A percentile compares a stretch with the other conserved stretches of the same genome.
Conservation (phyloP, 2,888 invertebrate genomes). For the Tortricodes alternella region DNA sequence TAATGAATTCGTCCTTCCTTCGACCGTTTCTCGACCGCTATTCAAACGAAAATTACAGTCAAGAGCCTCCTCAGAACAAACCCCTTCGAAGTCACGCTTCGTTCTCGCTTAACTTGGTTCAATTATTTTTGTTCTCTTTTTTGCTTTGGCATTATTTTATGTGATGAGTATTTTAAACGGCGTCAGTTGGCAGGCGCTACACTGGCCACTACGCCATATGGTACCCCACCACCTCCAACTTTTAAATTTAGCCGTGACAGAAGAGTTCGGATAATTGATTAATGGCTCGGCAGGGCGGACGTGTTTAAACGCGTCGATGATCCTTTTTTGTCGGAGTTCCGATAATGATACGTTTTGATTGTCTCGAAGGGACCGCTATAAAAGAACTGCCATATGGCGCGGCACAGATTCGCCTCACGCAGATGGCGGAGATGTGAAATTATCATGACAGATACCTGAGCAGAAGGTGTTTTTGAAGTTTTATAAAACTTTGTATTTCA, state of each 20-base stretch:
- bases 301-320: constrained; percentile 71
- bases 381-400: constrained; percentile 69
- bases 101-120: constrained; percentile 72
- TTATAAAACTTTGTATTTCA: too few relatives aligned
- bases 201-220: constrained; percentile 68
- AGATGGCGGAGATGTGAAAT: constrained; percentile 42
- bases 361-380: constrained; percentile 60
- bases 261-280: constrained; percentile 76
- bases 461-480: background rate
- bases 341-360: constrained; percentile 79
- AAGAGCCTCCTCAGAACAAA: constrained; percentile 72
- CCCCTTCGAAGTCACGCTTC: constrained; percentile 76
- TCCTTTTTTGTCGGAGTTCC: constrained; percentile 69
- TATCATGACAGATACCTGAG: constrained; percentile 31
- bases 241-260: constrained; percentile 72
- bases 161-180: constrained; percentile 67
- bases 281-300: constrained; percentile 73
- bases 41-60: constrained; percentile 77
- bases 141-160: constrained; percentile 56
- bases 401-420: constrained; percentile 61
- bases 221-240: constrained; percentile 57
- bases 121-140: constrained; percentile 72
- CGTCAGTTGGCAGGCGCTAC: constrained; percentile 77
- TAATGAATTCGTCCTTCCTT: constrained; percentile 74
- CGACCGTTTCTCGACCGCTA: constrained; percentile 65